Evolutionary conservation across 2,113 vertebrate species (phyloP).

Genomic region (Microcebus murinus): DNA sequence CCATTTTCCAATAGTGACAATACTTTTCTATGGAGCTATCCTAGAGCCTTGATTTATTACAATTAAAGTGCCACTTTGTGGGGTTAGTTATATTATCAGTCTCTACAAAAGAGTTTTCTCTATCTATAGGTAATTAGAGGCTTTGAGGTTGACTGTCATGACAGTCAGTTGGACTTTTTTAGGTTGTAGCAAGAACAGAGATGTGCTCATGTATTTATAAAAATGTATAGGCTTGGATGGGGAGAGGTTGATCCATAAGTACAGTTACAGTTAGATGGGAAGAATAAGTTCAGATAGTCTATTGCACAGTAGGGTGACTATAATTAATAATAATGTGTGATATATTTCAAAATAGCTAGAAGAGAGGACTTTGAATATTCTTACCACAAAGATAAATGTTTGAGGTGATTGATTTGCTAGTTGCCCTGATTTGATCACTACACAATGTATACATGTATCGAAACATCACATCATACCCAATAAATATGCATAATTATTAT

Average conservation of each 20-base stretch:
- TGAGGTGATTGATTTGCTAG: background rate
- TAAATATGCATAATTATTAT: background rate
- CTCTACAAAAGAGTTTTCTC: background rate
- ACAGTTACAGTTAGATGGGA: background rate
- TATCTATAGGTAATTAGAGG: background rate
- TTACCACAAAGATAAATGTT: background rate
- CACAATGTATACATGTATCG: background rate
- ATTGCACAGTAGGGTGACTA: background rate
- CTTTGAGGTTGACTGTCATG: background rate
- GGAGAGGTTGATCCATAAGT: background rate
- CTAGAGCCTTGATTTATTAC: background rate
- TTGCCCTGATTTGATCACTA: background rate
- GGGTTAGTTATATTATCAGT: background rate
- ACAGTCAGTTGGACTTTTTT: background rate
- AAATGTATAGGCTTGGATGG: background rate
- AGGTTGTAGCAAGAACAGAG: background rate
- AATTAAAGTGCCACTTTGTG: background rate
- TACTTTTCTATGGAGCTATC: background rate
- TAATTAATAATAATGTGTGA: background rate
- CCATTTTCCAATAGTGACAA: background rate
- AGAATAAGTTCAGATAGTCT: background rate
- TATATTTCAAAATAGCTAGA: background rate
- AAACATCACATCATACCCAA: background rate
- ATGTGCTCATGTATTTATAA: constrained; percentile 16
- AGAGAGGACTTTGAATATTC: background rate